Conservation (phyloP, 23 tunicate species). For the Ciona savignyi region DNA sequence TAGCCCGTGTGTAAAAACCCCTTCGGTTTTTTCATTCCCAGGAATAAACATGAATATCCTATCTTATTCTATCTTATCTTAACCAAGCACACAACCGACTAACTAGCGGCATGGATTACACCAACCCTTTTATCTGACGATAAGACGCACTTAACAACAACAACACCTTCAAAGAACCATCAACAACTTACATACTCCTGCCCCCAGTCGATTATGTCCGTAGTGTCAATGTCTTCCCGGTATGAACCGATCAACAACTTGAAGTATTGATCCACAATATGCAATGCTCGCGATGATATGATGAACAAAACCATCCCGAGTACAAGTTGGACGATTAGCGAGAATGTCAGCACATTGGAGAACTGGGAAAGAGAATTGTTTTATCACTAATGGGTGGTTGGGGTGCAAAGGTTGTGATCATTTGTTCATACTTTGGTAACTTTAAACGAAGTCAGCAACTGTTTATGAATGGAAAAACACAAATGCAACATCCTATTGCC, state of each 20-base stretch:
- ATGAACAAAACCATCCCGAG: slow-evolving; percentile 23
- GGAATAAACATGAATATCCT: no score
- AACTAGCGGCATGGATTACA: no score
- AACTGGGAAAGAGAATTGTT: slow-evolving; percentile 19
- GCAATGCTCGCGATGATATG: slow-evolving; percentile 12
- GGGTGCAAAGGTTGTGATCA: no score
- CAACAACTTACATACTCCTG: slow-evolving; percentile 31
- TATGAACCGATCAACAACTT: slow-evolving; percentile 26
- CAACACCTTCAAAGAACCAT: not conserved
- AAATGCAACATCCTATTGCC: no score
- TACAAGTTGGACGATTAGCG: slow-evolving; percentile 28
- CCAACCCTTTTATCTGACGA: no score
- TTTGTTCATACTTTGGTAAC: no score
- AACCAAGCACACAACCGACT: not conserved
- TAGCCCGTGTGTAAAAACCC: no score
- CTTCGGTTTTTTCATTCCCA: no score
- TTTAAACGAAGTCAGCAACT: no score
- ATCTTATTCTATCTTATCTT: not conserved
- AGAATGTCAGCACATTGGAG: slow-evolving; percentile 24
- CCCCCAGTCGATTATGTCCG: slow-evolving; percentile 50
- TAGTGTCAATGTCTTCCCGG: slow-evolving; percentile 47
- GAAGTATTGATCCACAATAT: slow-evolving; percentile 12
- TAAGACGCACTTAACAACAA: not conserved
- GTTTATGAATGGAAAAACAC: no score
- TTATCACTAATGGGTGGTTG: no score